Evolutionary conservation across 2,113 vertebrate genomes (phyloP).

Genomic region (Cheirogaleus medius): DNA sequence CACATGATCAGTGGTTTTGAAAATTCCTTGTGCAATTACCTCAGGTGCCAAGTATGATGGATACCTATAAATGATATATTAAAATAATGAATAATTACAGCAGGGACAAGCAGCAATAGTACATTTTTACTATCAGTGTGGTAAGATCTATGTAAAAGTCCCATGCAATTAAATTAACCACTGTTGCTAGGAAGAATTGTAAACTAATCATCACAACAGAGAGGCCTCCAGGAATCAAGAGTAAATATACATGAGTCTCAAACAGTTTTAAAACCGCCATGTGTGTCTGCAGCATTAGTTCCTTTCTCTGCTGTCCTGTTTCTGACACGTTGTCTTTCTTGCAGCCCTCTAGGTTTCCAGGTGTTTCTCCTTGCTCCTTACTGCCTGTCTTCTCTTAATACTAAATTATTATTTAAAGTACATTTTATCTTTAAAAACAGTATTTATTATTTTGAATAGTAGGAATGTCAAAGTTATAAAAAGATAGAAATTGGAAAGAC

Average conservation of each 20-base stretch:
- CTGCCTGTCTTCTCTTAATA: background rate
- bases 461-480: background rate
- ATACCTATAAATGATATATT: conserved; percentile 86
- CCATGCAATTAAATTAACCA: background rate
- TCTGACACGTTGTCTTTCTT: background rate
- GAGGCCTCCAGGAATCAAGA: background rate
- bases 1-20: conserved; percentile 88
- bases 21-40: conserved; percentile 94
- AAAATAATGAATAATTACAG: conserved; percentile 2
- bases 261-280: background rate
- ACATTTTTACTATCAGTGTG: background rate
- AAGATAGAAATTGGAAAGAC: background rate
- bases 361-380: background rate
- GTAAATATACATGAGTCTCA: background rate
- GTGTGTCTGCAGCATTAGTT: background rate
- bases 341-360: background rate
- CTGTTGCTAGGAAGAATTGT: background rate
- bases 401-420: background rate
- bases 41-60: conserved; percentile 97
- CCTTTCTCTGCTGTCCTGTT: background rate
- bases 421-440: background rate
- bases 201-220: background rate
- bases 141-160: background rate
- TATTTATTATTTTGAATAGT: background rate
- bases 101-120: background rate